phyloP scores from a whole-genome alignment of 2,888 invertebrate species.

The Hypomecis punctinalis region DNA sequence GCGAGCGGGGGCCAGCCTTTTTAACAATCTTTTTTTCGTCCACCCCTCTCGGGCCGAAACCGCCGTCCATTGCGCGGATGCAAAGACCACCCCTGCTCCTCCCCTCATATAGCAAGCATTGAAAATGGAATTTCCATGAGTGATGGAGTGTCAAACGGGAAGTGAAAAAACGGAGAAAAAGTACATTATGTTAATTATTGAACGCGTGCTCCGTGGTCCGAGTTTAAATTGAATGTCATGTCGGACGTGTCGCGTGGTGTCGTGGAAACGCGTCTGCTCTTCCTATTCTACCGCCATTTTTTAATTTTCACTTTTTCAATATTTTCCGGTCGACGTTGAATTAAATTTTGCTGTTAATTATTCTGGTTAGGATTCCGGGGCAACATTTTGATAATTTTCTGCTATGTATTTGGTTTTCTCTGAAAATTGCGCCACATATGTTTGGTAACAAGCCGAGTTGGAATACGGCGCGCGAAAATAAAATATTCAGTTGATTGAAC shows the following conservation, averaged over 20 bases:
- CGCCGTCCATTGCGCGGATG: conserved; percentile 84
- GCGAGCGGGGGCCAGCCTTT: conserved; percentile 80
- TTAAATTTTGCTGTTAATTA: conserved; percentile 30
- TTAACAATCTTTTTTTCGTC: conserved; percentile 85
- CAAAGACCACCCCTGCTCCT: conserved; percentile 80
- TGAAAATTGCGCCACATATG: too few relatives aligned
- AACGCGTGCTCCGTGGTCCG: conserved; percentile 74
- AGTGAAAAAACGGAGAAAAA: conserved; percentile 83
- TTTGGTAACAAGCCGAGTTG: too few relatives aligned
- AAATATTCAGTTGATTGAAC: too few relatives aligned
- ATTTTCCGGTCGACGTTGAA: conserved; percentile 32
- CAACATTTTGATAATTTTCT: not conserved
- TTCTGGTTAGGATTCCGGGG: conserved; percentile 6
- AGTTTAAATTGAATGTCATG: conserved; percentile 84
- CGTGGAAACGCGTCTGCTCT: conserved; percentile 60
- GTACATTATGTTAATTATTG: conserved; percentile 85
- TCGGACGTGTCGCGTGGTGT: conserved; percentile 61
- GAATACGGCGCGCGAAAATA: too few relatives aligned
- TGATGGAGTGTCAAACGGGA: conserved; percentile 85
- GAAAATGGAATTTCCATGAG: conserved; percentile 86
- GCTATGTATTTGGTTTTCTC: too few relatives aligned
- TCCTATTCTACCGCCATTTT: conserved; percentile 58
- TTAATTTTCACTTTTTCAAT: conserved; percentile 58
- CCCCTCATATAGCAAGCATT: conserved; percentile 80
- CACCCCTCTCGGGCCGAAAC: conserved; percentile 77